Evolutionary conservation across 2,113 vertebrate genomes (phyloP), one percentile per base, ranked within the genome.

Genomic region (Zosterops hypoxanthus): DNA sequence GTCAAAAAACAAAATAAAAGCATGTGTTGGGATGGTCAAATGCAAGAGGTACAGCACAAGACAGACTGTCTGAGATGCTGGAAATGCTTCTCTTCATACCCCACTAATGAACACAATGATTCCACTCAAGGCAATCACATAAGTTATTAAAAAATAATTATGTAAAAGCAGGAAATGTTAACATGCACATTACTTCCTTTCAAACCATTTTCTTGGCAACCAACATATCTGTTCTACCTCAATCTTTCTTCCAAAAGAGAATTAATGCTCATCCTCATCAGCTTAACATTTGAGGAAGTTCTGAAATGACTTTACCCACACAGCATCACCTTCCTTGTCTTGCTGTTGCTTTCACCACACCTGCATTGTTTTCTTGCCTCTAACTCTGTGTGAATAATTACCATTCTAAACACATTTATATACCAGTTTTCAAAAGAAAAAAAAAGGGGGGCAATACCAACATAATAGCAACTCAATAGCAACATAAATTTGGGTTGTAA

Each of bases 81-180:
- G 53, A 59, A 82, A 59, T 12, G 8, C 46, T 53, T 55, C 34
- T 72, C 66, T 80, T 66, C 39, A 33, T 17, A 28, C 6, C 39
- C n/a, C 34, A 22, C 52, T 26, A 81, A 75, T 22, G 66, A 82
- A 55, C 44, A 70, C 55, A 75, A 22, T 68, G 28, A 77, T 63
- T 91, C 64, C 25, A 78, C 64, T 75, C 44, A 36, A 77, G 57
- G 64, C 22, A 78, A 70, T 78, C 86, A 76, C 76, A 14, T 73
- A 88, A 77, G 42, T 85, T 87, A 36, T 57, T n/a, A 15, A 86
- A 14, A 46, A 64, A 78, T 44, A 57, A 53, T 56, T 63, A 78
- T 56, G 77, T 44, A 76, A 91, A 95, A 92, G 56, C 61, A 89
- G 96, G 93, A 95, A 91, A 91, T 91, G 65, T 89, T 86, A 94